A percentile compares a stretch with the other conserved stretches of the same genome.
These are phyloP conservation scores for Motacilla tschutschensis DNA, from an alignment of 2,113 vertebrate genomes.

Conservation along the genomic window DNA sequence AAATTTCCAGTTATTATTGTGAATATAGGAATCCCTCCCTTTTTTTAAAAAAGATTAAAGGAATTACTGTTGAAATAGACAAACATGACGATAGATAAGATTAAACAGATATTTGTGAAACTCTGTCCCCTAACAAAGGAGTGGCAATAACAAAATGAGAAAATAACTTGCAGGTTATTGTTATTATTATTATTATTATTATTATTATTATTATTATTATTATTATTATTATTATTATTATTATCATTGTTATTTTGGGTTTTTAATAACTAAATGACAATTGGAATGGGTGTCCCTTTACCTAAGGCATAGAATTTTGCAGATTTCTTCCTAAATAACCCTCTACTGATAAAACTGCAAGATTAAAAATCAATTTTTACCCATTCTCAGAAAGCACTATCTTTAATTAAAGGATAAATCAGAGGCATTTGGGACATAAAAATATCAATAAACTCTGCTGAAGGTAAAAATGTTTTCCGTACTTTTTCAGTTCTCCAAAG, in stretches of 20 bases:
- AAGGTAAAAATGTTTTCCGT: not conserved
- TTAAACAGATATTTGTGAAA: not conserved
- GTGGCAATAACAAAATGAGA: not conserved
- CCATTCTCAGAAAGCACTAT: not conserved
- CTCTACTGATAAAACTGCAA: not conserved
- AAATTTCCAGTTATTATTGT: not conserved
- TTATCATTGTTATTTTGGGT: not conserved
- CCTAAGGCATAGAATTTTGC: not conserved
- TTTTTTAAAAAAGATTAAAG: not conserved
- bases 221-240: not conserved
- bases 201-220: not conserved
- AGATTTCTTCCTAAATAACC: not conserved
- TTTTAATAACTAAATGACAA: not conserved
- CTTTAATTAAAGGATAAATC: slow-evolving; percentile 14
- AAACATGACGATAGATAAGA: not conserved
- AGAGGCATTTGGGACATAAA: not conserved
- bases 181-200: not conserved
- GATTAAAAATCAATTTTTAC: slow-evolving; percentile 13
- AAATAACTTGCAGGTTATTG: not conserved
- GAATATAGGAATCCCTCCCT: not conserved
- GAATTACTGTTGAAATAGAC: not conserved
- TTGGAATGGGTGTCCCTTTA: not conserved
- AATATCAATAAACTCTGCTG: not conserved
- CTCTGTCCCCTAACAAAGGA: not conserved
- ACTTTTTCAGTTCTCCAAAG: not conserved